Conservation (phyloP, 2,797 vertebrate genomes). For the Parauchenoglanis punctatus region DNA sequence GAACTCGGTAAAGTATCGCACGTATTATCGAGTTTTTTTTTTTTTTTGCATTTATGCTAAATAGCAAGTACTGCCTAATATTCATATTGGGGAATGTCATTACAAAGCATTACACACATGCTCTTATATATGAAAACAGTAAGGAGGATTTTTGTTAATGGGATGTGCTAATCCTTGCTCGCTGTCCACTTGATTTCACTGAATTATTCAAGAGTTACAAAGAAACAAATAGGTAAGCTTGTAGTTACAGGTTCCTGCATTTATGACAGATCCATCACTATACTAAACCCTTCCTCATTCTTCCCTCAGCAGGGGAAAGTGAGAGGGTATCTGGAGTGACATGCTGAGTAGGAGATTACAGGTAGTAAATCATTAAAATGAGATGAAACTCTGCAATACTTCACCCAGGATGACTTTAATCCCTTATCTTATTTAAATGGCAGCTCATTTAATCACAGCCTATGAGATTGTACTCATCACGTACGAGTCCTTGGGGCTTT, state of each 20-base stretch:
- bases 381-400: not conserved
- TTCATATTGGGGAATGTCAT: not conserved
- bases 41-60: not conserved
- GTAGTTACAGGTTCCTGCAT: not conserved
- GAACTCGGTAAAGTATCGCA: no score
- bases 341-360: slow-evolving; percentile 3
- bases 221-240: not conserved
- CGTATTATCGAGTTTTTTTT: not conserved
- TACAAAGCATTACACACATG: not conserved
- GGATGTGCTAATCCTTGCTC: not conserved
- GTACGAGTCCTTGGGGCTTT: slow-evolving; percentile 1
- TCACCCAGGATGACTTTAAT: slow-evolving; percentile 10
- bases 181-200: not conserved
- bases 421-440: not conserved
- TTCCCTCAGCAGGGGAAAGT: not conserved
- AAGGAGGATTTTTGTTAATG: no score
- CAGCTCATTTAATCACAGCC: slow-evolving; percentile 2
- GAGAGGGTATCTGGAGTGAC: not conserved
- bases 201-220: not conserved
- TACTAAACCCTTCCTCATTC: not conserved
- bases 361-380: not conserved
- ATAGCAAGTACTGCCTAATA: not conserved
- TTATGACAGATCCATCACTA: not conserved
- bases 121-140: no score
- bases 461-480: slow-evolving; percentile 3